Base-by-base conservation (phyloP, 2,113 vertebrate species). In the Lethenteron reissneri region DNA sequence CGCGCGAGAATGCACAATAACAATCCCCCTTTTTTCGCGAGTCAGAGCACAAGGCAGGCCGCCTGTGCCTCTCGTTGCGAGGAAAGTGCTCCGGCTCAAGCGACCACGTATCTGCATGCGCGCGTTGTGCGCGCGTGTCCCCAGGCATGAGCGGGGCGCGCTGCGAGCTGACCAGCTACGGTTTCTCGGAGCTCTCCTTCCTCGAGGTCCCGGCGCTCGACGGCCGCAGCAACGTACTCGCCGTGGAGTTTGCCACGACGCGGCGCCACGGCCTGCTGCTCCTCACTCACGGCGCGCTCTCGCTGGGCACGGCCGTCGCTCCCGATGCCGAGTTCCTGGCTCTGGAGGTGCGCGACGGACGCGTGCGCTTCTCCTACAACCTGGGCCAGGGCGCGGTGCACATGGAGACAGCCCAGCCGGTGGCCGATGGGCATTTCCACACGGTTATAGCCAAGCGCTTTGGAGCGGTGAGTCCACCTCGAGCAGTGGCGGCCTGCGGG, bases 141-240 rank as follows among this genome's bases (percentile, higher is more conserved):
- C 10, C 80, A 99, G 94, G 94, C 78, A 92, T 95, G 77, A 95
- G 95, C 78, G 92, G 94, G 71, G 96, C 95, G 75, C 90, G 97
- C 75, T 99, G 94, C 8, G 94, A 99, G 75, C 80, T 99, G 71
- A 96, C 92, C 78, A 99, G 94, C 74, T 97, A 99, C 0, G 94
- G 94, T 13, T 99, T 99, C 76, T 90, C 94, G 77, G 94, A 95
- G 78, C 70, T 99, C 21, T 99, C 94, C 0, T 99, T 88, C 72
- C 95, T 99, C 92, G 90, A 96, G 78, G 97, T 99, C 75, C 91
- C 94, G 10, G 92, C 89, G 17, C 80, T 97, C 83, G 94, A 97
- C 75, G 87, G 90, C 75, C 95, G 95, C 82, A 97, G 95, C 58
- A 99, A 97, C 78, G 96, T 97, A 77, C 87, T 99, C 77, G 96